Evolutionary conservation across 2,113 vertebrate genomes (phyloP), one percentile per base, ranked within the genome.

Genomic region (Manacus vitellinus): DNA sequence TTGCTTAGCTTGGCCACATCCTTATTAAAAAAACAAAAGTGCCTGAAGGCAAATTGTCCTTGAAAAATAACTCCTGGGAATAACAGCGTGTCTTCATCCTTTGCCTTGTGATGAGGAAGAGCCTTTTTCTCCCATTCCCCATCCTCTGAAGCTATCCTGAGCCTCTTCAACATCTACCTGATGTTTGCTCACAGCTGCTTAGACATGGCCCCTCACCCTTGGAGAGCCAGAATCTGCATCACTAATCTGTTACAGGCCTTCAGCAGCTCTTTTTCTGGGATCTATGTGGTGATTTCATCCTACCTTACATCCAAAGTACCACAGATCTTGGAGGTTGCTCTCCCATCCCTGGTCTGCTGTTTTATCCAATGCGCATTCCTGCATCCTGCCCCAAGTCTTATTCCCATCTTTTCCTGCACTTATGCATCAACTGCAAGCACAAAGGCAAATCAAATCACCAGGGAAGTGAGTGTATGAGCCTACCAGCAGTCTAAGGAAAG

Each of bases 1-100:
- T 82, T 97, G 90, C 89, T 94, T 94, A 93, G 88, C 89, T 96
- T 95, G 93, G 91, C 86, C 20, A 13, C 79, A 82, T 94, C 85
- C 73, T 90, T 92, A 90, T 95, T 94, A 97, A 88, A 65, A 90
- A 95, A 90, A 92, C 59, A 89, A 24, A 68, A 87, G 68, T 44
- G 68, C 85, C 85, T 61, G 52, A 92, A 61, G 85, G 56, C 56
- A 96, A 94, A 88, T 68, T 91, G 91, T 83, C 91, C 92, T 93
- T 95, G 95, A 80, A 96, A 93, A 95, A 71, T 61, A 92, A 80
- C 81, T 77, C 68, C 52, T 80, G 51, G 77, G 63, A 90, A 62
- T 81, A 88, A 85, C 16, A 92, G 41, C 1, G 0, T 35, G 72
- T 71, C 39, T 27, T 86, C 52, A 73, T 73, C 52, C 56, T 86